Conservation (phyloP, 1,140 invertebrate species). For the Drosophila ironensis region DNA sequence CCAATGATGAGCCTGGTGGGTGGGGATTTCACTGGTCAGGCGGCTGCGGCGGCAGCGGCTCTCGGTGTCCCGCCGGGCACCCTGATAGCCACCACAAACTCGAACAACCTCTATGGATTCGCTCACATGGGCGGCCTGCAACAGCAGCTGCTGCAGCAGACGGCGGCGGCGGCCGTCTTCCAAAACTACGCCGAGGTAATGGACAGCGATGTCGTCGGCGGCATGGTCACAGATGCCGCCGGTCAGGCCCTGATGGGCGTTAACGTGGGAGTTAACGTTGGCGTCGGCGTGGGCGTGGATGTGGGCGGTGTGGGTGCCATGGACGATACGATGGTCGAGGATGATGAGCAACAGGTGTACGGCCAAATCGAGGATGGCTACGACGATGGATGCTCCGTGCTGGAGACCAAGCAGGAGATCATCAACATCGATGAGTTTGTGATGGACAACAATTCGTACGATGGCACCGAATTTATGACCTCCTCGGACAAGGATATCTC, state of each 20-base stretch:
- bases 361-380: slow-evolving; percentile 67
- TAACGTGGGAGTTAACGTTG: slow-evolving; percentile 46
- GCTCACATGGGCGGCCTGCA: slow-evolving; percentile 76
- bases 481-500: slow-evolving; percentile 74
- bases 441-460: slow-evolving; percentile 80
- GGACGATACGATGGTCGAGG: slow-evolving; percentile 58
- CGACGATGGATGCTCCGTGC: slow-evolving; percentile 61
- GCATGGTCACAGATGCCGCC: slow-evolving; percentile 35
- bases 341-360: slow-evolving; percentile 67
- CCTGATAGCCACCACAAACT: slow-evolving; percentile 68
- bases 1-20: slow-evolving; percentile 82
- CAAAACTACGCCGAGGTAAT: slow-evolving; percentile 70
- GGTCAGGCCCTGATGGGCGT: slow-evolving; percentile 20
- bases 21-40: slow-evolving; percentile 78
- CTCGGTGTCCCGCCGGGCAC: slow-evolving; percentile 67
- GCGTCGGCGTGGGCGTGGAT: slow-evolving; percentile 49
- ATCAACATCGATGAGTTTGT: slow-evolving; percentile 81
- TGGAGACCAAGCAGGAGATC: slow-evolving; percentile 77
- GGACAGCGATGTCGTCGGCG: slow-evolving; percentile 66
- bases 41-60: slow-evolving; percentile 66
- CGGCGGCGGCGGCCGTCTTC: slow-evolving; percentile 66
- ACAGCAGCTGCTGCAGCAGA: slow-evolving; percentile 72
- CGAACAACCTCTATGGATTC: slow-evolving; percentile 75
- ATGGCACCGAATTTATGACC: slow-evolving; percentile 82
- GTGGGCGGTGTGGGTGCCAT: too few relatives aligned